Evolutionary conservation across 2,113 vertebrate species (phyloP).

Genomic region (Tapirus terrestris): DNA sequence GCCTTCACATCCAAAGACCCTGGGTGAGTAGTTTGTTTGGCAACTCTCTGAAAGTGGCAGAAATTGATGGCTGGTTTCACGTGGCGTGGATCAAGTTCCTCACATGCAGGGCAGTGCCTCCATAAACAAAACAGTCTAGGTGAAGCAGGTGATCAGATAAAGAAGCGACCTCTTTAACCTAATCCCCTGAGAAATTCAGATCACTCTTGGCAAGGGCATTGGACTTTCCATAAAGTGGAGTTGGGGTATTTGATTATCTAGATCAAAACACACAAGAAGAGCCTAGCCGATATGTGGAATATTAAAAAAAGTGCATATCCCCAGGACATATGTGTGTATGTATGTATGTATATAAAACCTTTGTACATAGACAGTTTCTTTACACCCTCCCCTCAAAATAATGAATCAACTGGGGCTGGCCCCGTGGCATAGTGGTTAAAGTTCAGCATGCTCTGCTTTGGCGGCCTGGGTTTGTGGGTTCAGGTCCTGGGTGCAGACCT

Average conservation of each 20-base stretch:
- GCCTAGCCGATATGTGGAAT: neutral
- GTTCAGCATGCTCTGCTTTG: too few relatives aligned
- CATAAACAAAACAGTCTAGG: neutral
- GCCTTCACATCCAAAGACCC: neutral
- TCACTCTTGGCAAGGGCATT: neutral
- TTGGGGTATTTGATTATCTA: neutral
- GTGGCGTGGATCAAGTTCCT: neutral
- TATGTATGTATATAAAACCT: neutral
- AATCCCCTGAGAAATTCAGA: neutral
- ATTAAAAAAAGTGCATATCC: neutral
- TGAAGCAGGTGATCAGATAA: neutral
- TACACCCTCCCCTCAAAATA: neutral
- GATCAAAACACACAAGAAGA: neutral
- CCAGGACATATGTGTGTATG: neutral
- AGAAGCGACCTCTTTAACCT: neutral
- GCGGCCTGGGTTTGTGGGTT: too few relatives aligned
- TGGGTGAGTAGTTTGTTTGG: neutral
- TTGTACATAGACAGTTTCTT: conserved; percentile 4
- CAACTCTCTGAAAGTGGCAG: neutral
- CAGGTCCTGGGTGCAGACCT: too few relatives aligned
- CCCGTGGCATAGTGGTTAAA: too few relatives aligned
- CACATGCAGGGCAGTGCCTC: neutral
- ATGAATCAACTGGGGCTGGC: neutral
- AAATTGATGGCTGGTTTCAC: neutral
- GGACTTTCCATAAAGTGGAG: neutral